Evolutionary conservation across 2,888 invertebrate species (phyloP).

Genomic region (Cremastinae sp.): DNA sequence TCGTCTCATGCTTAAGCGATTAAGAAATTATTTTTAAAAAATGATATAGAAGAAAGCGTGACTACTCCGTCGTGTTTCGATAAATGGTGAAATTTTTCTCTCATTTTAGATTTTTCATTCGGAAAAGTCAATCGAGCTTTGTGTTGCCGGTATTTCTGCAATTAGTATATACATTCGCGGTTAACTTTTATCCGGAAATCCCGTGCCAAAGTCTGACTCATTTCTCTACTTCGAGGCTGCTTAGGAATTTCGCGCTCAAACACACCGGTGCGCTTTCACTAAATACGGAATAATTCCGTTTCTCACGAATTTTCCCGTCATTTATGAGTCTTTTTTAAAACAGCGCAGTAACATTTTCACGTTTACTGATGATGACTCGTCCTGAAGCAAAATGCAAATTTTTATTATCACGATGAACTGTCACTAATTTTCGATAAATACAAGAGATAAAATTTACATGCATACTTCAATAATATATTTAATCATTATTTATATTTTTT

Average conservation of each 20-base stretch:
- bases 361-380: constrained; percentile 21
- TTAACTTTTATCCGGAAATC: constrained; percentile 31
- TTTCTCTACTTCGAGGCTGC: background rate
- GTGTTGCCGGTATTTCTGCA: background rate
- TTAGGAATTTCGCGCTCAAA: constrained; percentile 11
- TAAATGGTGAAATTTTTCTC: background rate
- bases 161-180: constrained; percentile 24
- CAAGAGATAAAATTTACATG: too few species aligned
- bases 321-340: constrained; percentile 19
- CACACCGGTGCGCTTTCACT: background rate
- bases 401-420: too few species aligned
- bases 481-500: too few species aligned
- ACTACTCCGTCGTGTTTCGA: background rate
- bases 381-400: constrained; percentile 8
- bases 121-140: background rate
- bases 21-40: too few species aligned
- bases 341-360: constrained; percentile 32
- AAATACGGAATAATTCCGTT: constrained; percentile 19
- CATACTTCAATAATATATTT: too few species aligned
- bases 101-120: background rate
- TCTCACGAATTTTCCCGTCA: constrained; percentile 13
- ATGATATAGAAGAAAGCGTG: background rate
- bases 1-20: background rate
- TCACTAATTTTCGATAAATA: too few species aligned
- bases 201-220: constrained; percentile 41